Evolutionary conservation across 2,888 invertebrate genomes (phyloP).

Genomic region (Notodonta dromedarius): DNA sequence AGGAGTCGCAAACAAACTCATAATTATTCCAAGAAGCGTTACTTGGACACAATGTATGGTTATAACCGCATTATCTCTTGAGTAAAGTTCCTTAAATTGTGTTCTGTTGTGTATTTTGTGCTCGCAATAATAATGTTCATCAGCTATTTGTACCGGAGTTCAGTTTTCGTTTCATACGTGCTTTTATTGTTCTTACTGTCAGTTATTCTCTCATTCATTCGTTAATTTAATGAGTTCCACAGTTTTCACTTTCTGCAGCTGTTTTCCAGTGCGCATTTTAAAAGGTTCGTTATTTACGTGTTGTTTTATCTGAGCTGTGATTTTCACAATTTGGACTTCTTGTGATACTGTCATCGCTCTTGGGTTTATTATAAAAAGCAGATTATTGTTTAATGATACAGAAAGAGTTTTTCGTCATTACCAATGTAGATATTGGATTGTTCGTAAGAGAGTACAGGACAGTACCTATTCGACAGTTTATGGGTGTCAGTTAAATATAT

Average conservation of each 20-base stretch:
- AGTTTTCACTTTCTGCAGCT: too few relatives aligned
- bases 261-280: background rate
- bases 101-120: constrained; percentile 20
- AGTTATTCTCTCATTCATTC: too few relatives aligned
- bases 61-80: constrained; percentile 52
- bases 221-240: too few relatives aligned
- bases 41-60: constrained; percentile 60
- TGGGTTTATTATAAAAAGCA: too few relatives aligned
- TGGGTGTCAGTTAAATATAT: constrained; percentile 81
- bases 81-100: constrained; percentile 52
- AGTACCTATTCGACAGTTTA: constrained; percentile 79
- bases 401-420: constrained; percentile 13
- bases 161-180: background rate
- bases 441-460: constrained; percentile 47
- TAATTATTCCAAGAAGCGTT: constrained; percentile 70
- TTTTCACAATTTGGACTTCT: too few relatives aligned
- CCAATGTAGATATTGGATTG: constrained; percentile 27
- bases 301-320: background rate
- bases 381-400: too few relatives aligned
- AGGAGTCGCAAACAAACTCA: constrained; percentile 76
- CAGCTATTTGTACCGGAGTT: background rate
- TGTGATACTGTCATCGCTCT: background rate
- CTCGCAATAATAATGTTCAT: background rate
- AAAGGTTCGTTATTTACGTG: background rate
- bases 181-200: background rate